phyloP scores from a whole-genome alignment of 2,113 vertebrate genomes.

The Orientallactaga bullata region DNA sequence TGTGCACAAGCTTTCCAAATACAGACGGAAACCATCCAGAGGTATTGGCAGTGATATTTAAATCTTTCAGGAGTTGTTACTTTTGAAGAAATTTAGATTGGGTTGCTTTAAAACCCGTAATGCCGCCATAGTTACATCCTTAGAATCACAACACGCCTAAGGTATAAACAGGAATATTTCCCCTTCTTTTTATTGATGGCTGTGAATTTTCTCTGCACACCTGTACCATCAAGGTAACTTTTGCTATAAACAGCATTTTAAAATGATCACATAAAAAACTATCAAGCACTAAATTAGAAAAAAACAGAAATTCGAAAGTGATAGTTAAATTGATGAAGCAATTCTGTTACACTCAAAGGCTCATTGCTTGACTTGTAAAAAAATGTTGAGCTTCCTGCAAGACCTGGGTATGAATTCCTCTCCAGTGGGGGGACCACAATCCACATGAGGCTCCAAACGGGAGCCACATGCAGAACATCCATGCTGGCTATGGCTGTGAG shows the following conservation, averaged over 20 bases:
- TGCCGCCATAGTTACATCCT: slow-evolving; percentile 29
- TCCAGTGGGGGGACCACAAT: not conserved
- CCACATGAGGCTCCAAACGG: slow-evolving; percentile 61
- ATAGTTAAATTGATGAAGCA: slow-evolving; percentile 92
- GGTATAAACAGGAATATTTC: not conserved
- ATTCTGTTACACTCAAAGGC: slow-evolving; percentile 85
- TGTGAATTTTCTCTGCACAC: slow-evolving; percentile 78
- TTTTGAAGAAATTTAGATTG: slow-evolving; percentile 66
- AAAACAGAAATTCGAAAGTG: slow-evolving; percentile 87
- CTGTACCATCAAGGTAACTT: slow-evolving; percentile 89
- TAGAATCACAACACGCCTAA: slow-evolving; percentile 59
- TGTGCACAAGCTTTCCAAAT: not conserved
- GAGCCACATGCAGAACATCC: slow-evolving; percentile 72
- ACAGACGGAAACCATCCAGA: not conserved
- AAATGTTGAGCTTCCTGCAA: slow-evolving; percentile 68
- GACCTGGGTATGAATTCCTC: slow-evolving; percentile 70
- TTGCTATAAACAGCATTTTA: slow-evolving; percentile 89
- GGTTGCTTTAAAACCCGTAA: slow-evolving; percentile 35
- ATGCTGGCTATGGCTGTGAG: slow-evolving; percentile 61
- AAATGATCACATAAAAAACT: slow-evolving; percentile 91
- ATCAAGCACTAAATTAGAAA: slow-evolving; percentile 91
- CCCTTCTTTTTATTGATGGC: slow-evolving; percentile 67
- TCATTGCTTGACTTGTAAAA: slow-evolving; percentile 87
- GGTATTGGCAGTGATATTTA: slow-evolving; percentile 5
- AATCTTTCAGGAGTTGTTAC: slow-evolving; percentile 56